These are phyloP conservation scores for Spizella passerina DNA, from an alignment of 2,797 vertebrate species.

Conservation along the genomic window DNA sequence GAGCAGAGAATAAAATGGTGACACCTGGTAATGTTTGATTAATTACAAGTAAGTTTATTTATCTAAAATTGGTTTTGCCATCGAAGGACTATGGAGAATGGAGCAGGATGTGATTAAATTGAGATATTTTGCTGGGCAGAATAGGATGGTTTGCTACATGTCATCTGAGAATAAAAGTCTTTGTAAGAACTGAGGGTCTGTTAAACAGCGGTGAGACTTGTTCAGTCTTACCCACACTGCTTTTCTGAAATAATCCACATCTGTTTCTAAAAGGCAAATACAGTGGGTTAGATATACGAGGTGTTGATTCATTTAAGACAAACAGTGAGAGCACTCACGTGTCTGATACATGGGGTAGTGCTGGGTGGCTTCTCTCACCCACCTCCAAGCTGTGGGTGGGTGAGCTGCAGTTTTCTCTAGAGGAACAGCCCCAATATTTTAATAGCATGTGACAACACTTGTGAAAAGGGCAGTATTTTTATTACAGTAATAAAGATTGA, in stretches of 20 bases:
- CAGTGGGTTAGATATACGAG: background rate
- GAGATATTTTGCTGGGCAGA: background rate
- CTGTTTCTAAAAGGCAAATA: background rate
- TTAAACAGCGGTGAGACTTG: background rate
- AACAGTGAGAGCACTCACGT: background rate
- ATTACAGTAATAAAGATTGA: background rate
- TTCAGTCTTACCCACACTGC: background rate
- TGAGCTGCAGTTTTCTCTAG: background rate
- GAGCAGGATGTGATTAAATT: background rate
- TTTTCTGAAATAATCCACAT: background rate
- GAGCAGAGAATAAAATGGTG: background rate
- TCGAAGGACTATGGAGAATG: background rate
- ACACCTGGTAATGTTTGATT: slow-evolving; percentile 18
- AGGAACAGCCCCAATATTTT: background rate
- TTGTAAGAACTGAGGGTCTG: background rate
- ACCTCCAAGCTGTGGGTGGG: background rate
- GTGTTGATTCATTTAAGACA: background rate
- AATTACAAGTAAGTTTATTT: background rate
- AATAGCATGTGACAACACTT: background rate
- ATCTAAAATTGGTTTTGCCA: background rate
- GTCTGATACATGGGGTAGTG: background rate
- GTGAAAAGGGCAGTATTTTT: background rate
- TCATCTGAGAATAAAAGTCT: background rate
- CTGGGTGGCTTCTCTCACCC: background rate
- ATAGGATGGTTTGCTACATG: background rate